Conservation (phyloP, 23 tunicate species). For the Oikopleura vanhoeffeni region DNA sequence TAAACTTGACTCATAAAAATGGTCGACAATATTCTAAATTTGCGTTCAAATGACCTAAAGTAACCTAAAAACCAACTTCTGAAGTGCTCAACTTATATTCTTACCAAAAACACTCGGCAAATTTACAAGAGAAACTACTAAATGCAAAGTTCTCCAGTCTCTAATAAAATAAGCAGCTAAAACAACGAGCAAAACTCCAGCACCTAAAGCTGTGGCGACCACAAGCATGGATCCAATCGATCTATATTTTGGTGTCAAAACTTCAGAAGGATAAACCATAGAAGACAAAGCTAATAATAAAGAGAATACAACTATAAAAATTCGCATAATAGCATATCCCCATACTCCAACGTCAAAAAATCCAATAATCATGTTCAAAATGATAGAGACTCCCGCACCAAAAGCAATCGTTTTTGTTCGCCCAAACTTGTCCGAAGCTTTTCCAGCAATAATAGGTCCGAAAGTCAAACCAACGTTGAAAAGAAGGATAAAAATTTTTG, state of each 20-base stretch:
- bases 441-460: constrained; percentile 1
- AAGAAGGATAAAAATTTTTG: neutral
- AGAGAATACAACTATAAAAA: neutral
- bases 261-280: constrained; percentile 3
- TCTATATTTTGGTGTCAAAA: neutral
- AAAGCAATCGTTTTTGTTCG: neutral
- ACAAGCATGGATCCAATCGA: neutral
- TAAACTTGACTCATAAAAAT: no score
- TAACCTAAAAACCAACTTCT: neutral
- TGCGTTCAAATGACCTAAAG: neutral
- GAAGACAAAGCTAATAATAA: neutral
- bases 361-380: neutral
- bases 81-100: no score
- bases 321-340: neutral
- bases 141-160: constrained; percentile 10
- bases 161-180: neutral
- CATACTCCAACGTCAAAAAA: neutral
- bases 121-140: neutral
- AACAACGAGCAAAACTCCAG: neutral
- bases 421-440: neutral
- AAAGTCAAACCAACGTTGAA: neutral
- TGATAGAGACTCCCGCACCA: neutral
- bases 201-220: constrained; percentile 10
- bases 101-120: neutral
- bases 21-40: no score